Evolutionary conservation across 23 tunicate genomes (phyloP), one percentile per base, ranked within the genome.

Genomic region (Trididemnum nubilum): DNA sequence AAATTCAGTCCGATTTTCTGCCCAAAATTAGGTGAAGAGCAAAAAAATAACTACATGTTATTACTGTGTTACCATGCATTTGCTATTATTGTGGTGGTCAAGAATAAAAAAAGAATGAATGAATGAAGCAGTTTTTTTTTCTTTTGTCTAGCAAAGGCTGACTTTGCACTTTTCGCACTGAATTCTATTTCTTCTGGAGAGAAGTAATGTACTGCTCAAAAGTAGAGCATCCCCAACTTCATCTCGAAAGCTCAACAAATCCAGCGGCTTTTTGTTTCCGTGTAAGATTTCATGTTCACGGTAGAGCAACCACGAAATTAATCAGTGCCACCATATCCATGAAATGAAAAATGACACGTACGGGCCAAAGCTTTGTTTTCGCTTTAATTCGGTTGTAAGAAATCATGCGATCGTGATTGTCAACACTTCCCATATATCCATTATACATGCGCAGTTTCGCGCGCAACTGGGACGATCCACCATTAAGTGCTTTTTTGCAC

Each of bases 161-260:
- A 61, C 67, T 22, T 61, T 5, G n/a, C 67, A 61, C n/a, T 61
- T 61, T 61, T 61, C 67, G n/a, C 67, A 61, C n/a, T 22, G 67
- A 4, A 61, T 22, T n/a, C 67, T 21, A 61, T 26, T 61, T 15
- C n/a, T 61, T 61, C 67, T 61, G 5, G 27, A 61, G 15, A 22
- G 54, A 61, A 15, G 29, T 61, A 4, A 4, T 15, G 29, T 5
- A 4, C 27, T 61, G 4, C 29, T 61, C 29, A 21, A n/a, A 4
- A 61, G 67, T 37, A 69, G 39, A 5, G 74, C 74, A 32, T 34
- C 27, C 3, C 36, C 74, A 34, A 69, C 74, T 69, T 69, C 38
- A 69, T 69, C 38, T 12, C 74, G 36, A 69, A 69, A 69, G 19
- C 39, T 25, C 37, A 69, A n/a, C 37, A 69, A 33, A n/a, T 69